These are phyloP conservation scores for Drosophila subpulchrella DNA, from an alignment of 1,140 invertebrate genomes.

Conservation along the genomic window DNA sequence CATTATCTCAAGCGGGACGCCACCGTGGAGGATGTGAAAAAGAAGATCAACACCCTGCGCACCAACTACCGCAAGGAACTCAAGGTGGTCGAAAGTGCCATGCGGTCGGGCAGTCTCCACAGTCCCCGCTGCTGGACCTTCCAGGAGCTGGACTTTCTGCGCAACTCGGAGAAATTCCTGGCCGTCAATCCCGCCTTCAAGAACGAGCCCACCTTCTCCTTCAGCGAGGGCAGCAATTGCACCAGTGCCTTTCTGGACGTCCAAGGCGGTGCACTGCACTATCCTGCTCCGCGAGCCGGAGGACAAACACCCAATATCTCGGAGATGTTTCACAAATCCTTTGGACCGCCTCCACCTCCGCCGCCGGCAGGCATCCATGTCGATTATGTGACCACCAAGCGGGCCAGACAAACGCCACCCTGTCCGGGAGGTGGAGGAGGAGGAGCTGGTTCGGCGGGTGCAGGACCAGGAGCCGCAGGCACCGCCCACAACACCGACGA, in stretches of 20 bases:
- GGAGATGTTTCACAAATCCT: slow-evolving; percentile 82
- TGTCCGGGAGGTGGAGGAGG: slow-evolving; percentile 9
- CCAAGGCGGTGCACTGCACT: slow-evolving; percentile 38
- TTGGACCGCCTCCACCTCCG: slow-evolving; percentile 57
- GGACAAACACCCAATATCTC: slow-evolving; percentile 72
- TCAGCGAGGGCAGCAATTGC: slow-evolving; percentile 68
- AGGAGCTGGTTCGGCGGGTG: not conserved
- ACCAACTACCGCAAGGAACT: slow-evolving; percentile 82
- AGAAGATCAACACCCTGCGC: slow-evolving; percentile 78
- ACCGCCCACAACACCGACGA: slow-evolving; percentile 65
- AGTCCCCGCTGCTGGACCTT: slow-evolving; percentile 80
- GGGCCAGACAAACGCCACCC: slow-evolving; percentile 57
- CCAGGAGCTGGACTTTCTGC: slow-evolving; percentile 75
- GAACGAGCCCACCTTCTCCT: slow-evolving; percentile 60
- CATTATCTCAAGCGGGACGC: slow-evolving; percentile 77
- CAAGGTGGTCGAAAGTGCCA: slow-evolving; percentile 74
- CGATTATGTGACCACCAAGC: slow-evolving; percentile 48
- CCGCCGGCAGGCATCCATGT: slow-evolving; percentile 13
- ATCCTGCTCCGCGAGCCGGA: slow-evolving; percentile 19
- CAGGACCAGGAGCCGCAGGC: not conserved
- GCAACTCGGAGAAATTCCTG: slow-evolving; percentile 78
- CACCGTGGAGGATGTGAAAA: slow-evolving; percentile 79
- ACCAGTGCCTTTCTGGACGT: slow-evolving; percentile 61
- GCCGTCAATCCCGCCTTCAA: slow-evolving; percentile 75
- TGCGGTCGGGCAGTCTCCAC: slow-evolving; percentile 64